Percentiles rank a stretch among this genome's conserved stretches.
phyloP scores from a whole-genome alignment of 2,113 vertebrate species.

The Actenoides lindsayi region DNA sequence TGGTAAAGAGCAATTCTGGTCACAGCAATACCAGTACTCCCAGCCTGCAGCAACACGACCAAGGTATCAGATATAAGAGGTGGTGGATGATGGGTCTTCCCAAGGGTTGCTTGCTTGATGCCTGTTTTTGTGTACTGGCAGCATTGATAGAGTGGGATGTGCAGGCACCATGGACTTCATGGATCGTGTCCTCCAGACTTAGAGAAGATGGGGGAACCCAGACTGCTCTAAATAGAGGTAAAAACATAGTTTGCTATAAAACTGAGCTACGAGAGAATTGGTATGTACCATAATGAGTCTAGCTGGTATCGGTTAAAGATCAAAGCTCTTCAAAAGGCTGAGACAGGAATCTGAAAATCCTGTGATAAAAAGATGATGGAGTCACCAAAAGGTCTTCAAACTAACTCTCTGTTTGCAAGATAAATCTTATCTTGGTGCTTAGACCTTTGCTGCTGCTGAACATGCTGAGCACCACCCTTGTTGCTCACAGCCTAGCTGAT shows the following conservation, averaged over 20 bases:
- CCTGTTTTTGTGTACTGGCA: background rate
- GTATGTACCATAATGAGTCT: background rate
- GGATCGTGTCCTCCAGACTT: background rate
- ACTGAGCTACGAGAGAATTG: background rate
- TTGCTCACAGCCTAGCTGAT: background rate
- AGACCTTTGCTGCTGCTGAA: background rate
- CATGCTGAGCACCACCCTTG: accelerated
- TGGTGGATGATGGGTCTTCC: background rate
- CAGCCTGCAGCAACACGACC: background rate
- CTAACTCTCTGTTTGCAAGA: background rate
- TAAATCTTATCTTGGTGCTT: background rate
- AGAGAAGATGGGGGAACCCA: background rate
- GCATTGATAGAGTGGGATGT: background rate
- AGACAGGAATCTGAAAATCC: background rate
- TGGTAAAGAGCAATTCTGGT: background rate
- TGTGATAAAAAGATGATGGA: background rate
- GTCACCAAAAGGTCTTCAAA: background rate
- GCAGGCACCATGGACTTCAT: background rate
- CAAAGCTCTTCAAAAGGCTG: background rate
- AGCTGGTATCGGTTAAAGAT: background rate
- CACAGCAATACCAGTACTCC: background rate
- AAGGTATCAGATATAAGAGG: background rate
- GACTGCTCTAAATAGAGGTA: background rate
- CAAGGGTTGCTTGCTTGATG: background rate
- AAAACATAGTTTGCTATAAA: background rate